These are phyloP conservation scores for Girardinus metallicus DNA, from an alignment of 2,797 vertebrate species.

Conservation along the genomic window DNA sequence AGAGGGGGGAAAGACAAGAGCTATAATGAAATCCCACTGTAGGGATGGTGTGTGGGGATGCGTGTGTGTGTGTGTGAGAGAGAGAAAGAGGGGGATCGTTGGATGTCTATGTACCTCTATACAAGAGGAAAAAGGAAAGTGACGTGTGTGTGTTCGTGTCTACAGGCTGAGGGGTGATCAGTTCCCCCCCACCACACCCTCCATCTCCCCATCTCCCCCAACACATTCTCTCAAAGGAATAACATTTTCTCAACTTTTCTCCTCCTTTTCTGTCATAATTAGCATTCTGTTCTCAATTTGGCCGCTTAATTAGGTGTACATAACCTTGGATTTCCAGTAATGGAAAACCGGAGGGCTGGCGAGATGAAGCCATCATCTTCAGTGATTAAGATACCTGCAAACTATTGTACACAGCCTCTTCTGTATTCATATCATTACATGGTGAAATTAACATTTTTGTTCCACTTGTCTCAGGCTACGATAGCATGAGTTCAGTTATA, in stretches of 20 bases:
- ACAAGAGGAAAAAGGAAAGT: not conserved
- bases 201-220: slow-evolving; percentile 68
- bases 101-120: slow-evolving; percentile 12
- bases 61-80: not conserved
- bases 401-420: slow-evolving; percentile 80
- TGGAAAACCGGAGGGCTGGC: slow-evolving; percentile 85
- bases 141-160: slow-evolving; percentile 28
- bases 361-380: slow-evolving; percentile 86
- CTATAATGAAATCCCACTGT: slow-evolving; percentile 80
- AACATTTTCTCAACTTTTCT: slow-evolving; percentile 82
- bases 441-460: slow-evolving; percentile 82
- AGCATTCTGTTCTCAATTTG: slow-evolving; percentile 88
- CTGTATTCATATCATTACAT: slow-evolving; percentile 81
- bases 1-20: slow-evolving; percentile 70
- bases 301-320: slow-evolving; percentile 89
- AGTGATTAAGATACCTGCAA: slow-evolving; percentile 83
- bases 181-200: slow-evolving; percentile 69
- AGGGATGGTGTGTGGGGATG: slow-evolving; percentile 26
- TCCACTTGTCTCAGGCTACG: slow-evolving; percentile 74
- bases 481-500: slow-evolving; percentile 67
- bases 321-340: slow-evolving; percentile 89
- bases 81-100: not conserved
- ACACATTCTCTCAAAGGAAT: slow-evolving; percentile 84
- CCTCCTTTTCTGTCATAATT: slow-evolving; percentile 83
- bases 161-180: slow-evolving; percentile 57